Base-by-base conservation (phyloP, 1,140 invertebrate species). In the Drosophila tristis region DNA sequence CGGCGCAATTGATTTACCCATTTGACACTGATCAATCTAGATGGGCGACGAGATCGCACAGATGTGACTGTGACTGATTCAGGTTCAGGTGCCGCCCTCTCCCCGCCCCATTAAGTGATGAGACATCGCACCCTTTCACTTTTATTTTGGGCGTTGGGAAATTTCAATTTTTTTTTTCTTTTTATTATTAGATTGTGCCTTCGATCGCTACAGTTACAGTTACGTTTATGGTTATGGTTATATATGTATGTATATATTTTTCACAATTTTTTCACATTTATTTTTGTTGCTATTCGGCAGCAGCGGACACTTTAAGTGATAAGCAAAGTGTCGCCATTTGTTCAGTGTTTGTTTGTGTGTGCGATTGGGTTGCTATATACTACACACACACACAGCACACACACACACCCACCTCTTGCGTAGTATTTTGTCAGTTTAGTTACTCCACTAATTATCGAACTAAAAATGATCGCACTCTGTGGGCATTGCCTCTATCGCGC, bases 391-490 rank as follows among this genome's bases (percentile, higher is more conserved):
- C 8, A 23, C 31, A 8, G 0, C 6, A 7, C 26, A 29, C 26
- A 29, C 26, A 7, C 26, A 29, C 5, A 6, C 26, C 1, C 8
- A 31, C 3, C 31, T 9, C 31, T 3, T 2, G 7, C 8, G 2
- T 13, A 13, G 35, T 50, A 54, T 25, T 75, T 48, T 71, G 65
- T 66, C 72, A 74, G 61, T 74, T 64, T 50, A 65, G 71, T 65
- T 73, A 74, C 75, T 86, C 68, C 73, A 80, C 75, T 85, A 86
- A 80, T 85, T 85, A 86, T 86, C 74, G 73, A 80, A 80, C 84
- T 80, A 26, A 71, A 64, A 62, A 72, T 72, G 35, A 78, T 65
- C 70, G 63, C 61, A 77, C 50, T 20, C 29, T 50, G 49, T 49
- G 26, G 35, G 31, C 50, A 35, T 42, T 43, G 4, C 11, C 13